These are phyloP conservation scores for Laticauda colubrina DNA, from an alignment of 2,113 vertebrate species.

Conservation along the genomic window DNA sequence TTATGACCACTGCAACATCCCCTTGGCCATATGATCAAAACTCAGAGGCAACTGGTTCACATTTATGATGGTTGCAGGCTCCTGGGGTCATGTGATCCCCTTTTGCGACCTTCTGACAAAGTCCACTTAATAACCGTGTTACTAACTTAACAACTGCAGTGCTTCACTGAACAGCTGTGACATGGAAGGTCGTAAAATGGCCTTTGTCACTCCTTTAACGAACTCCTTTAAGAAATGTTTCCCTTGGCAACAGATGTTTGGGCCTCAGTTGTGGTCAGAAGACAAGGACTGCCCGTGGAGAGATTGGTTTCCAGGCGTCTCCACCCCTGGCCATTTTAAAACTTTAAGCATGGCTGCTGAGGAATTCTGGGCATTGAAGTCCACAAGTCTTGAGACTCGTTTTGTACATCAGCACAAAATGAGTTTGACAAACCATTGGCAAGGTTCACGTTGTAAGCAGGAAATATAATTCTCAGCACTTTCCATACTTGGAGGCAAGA, in stretches of 20 bases:
- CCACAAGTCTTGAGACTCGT: background rate
- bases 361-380: accelerated
- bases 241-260: background rate
- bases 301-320: background rate
- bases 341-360: background rate
- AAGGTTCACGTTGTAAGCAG: background rate
- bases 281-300: too few species aligned
- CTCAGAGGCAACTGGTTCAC: too few species aligned
- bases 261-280: background rate
- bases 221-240: too few species aligned
- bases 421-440: background rate
- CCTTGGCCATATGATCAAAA: background rate
- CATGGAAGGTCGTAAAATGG: too few species aligned
- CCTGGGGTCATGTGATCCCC: background rate
- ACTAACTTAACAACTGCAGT: too few species aligned
- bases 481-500: background rate
- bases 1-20: background rate
- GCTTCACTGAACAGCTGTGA: too few species aligned
- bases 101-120: too few species aligned
- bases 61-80: background rate
- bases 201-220: too few species aligned
- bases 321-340: background rate
- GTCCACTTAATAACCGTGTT: too few species aligned
- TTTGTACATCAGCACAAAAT: background rate
- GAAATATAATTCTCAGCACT: background rate